Evolutionary conservation across 2,113 vertebrate species (phyloP).

Genomic region (Etia nguti): DNA sequence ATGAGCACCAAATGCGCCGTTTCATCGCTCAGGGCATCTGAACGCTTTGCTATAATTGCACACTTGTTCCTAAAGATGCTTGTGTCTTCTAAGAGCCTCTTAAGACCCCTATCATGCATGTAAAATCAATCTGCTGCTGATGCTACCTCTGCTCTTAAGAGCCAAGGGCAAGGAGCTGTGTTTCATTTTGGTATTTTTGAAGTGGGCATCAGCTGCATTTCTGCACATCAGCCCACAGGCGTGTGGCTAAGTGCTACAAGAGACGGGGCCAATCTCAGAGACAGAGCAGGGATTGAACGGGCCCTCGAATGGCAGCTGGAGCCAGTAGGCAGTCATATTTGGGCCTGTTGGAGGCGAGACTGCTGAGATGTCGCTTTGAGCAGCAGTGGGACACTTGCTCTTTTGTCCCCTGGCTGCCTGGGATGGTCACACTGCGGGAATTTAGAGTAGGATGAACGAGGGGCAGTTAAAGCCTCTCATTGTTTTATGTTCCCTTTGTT

Average conservation of each 20-base stretch:
- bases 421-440: constrained; percentile 58
- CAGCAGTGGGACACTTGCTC: constrained; percentile 54
- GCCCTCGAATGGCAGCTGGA: constrained; percentile 54
- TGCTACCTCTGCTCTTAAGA: neutral
- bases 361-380: constrained; percentile 76
- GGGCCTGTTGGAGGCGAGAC: constrained; percentile 68
- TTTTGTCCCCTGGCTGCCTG: constrained; percentile 53
- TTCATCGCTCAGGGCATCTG: neutral
- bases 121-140: neutral
- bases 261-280: neutral
- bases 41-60: neutral
- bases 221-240: constrained; percentile 17
- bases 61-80: neutral
- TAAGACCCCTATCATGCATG: neutral
- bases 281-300: constrained; percentile 64
- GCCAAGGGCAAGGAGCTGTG: neutral
- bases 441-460: constrained; percentile 67
- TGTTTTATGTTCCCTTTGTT: constrained; percentile 42
- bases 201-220: constrained; percentile 45
- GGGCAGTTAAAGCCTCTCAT: constrained; percentile 49
- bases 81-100: neutral
- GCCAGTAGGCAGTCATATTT: constrained; percentile 66
- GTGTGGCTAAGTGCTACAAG: neutral
- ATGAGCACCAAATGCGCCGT: neutral
- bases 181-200: constrained; percentile 18